Evolutionary conservation across 2,888 invertebrate species (phyloP).

Genomic region (Pyralis farinalis): DNA sequence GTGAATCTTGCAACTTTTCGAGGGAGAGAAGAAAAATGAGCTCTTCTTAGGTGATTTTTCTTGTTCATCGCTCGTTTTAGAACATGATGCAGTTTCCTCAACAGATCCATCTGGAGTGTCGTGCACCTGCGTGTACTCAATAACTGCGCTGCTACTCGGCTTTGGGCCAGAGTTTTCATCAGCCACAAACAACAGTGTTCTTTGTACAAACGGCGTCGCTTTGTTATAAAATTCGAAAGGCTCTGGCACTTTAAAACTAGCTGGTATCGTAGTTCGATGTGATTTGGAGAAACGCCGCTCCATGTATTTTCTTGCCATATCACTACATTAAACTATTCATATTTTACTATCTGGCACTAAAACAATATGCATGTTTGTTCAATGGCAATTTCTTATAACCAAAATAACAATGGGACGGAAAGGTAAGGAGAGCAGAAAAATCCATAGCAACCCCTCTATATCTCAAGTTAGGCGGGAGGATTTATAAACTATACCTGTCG

Average conservation of each 20-base stretch:
- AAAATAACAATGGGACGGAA: conserved; percentile 34
- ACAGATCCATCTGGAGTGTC: conserved; percentile 39
- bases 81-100: conserved; percentile 44
- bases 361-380: conserved; percentile 12
- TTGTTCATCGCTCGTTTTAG: conserved; percentile 62
- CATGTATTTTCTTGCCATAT: conserved; percentile 79
- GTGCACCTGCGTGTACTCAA: conserved; percentile 9
- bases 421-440: conserved; percentile 53
- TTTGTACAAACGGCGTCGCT: conserved; percentile 75
- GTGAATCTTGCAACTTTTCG: conserved; percentile 75
- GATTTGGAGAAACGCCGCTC: conserved; percentile 73
- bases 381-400: conserved; percentile 28
- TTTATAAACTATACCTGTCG: conserved; percentile 55
- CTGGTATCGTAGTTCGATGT: conserved; percentile 69
- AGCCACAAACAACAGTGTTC: conserved; percentile 70
- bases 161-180: conserved; percentile 70
- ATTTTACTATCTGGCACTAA: not conserved
- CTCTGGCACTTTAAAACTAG: conserved; percentile 71
- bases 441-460: conserved; percentile 49
- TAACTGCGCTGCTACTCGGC: conserved; percentile 38
- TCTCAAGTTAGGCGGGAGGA: conserved; percentile 43
- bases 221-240: conserved; percentile 74
- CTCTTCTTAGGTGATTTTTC: conserved; percentile 75
- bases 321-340: conserved; percentile 34
- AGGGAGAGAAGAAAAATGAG: conserved; percentile 77